Conservation (phyloP, 1,140 invertebrate species). For the Drosophila murphyi region DNA sequence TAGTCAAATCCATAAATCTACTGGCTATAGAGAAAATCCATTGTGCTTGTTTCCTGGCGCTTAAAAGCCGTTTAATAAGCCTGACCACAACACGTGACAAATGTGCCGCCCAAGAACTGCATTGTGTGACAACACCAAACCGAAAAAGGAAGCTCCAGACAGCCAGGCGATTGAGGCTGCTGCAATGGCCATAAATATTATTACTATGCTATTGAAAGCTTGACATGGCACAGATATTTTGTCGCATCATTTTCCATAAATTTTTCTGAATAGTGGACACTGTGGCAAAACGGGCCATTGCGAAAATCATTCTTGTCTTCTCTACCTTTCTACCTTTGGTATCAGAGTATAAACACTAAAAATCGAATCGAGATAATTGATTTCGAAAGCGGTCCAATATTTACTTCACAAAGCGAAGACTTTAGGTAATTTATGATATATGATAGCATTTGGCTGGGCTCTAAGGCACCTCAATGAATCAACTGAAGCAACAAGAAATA, state of each 20-base stretch:
- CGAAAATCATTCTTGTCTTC: too few species aligned
- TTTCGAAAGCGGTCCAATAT: too few species aligned
- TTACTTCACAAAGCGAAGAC: too few species aligned
- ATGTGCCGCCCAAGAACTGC: conserved; percentile 57
- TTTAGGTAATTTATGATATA: too few species aligned
- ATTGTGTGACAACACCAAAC: conserved; percentile 36
- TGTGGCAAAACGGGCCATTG: background rate
- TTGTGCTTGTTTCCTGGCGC: conserved; percentile 49
- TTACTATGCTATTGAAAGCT: conserved; percentile 55
- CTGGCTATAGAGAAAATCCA: conserved; percentile 59
- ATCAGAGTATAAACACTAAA: too few species aligned
- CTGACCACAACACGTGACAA: conserved; percentile 71
- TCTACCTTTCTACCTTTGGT: too few species aligned
- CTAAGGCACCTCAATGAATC: too few species aligned
- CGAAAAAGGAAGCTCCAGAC: background rate
- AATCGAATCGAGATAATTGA: too few species aligned
- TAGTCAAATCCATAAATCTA: conserved; percentile 59
- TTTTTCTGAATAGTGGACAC: conserved; percentile 16
- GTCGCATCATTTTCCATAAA: conserved; percentile 77
- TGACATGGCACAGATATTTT: conserved; percentile 75
- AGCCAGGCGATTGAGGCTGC: conserved; percentile 43
- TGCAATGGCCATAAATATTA: conserved; percentile 68
- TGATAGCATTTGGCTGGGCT: too few species aligned
- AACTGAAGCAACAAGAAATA: too few species aligned
- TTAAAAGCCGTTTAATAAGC: conserved; percentile 80